These are phyloP conservation scores for Sternarchorhynchus goeldii DNA, from an alignment of 2,797 vertebrate species.

Conservation along the genomic window DNA sequence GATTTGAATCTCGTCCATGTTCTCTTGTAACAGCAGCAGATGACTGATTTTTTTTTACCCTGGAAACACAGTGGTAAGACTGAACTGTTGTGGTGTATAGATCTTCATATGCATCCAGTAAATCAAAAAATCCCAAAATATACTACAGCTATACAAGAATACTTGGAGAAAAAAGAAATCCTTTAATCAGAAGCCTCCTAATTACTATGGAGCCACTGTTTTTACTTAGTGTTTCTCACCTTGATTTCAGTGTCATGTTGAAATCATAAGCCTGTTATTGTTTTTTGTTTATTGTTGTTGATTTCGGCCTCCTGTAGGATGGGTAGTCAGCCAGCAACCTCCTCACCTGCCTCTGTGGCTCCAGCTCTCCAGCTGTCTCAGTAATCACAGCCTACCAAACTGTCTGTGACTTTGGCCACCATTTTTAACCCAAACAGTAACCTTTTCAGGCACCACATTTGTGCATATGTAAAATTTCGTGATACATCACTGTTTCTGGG, in stretches of 20 bases:
- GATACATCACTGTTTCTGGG: too few relatives aligned
- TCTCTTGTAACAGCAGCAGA: background rate
- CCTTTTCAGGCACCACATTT: too few relatives aligned
- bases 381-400: too few relatives aligned
- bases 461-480: too few relatives aligned
- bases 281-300: background rate
- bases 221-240: constrained; percentile 11
- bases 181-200: constrained; percentile 14
- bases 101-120: background rate
- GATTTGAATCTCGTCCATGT: background rate
- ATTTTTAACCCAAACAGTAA: too few relatives aligned
- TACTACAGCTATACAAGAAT: constrained; percentile 27
- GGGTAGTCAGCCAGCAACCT: constrained; percentile 24
- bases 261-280: constrained; percentile 46
- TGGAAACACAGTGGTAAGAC: background rate
- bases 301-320: constrained; percentile 10
- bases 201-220: constrained; percentile 20
- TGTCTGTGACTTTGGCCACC: too few relatives aligned
- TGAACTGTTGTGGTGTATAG: background rate
- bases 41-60: background rate
- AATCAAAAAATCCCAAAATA: background rate
- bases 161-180: background rate
- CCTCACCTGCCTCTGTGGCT: background rate
- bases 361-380: too few relatives aligned
- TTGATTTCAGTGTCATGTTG: constrained; percentile 23